Conservation (phyloP, 2,888 invertebrate species). For the Phasia obesa region DNA sequence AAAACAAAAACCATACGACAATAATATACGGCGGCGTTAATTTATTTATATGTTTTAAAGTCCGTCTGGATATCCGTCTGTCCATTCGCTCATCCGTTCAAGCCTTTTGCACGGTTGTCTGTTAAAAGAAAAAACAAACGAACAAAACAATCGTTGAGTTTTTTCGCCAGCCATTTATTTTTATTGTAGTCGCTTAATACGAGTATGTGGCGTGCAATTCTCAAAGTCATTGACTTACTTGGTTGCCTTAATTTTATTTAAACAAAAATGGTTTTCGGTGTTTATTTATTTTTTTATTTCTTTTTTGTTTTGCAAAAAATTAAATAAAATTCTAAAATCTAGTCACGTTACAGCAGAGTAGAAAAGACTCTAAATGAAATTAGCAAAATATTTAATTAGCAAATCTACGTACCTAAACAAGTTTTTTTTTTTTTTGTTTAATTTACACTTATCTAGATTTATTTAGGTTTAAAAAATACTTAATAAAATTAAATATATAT, state of each 20-base stretch:
- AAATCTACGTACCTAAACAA: slow-evolving; percentile 37
- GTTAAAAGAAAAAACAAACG: slow-evolving; percentile 32
- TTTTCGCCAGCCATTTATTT: slow-evolving; percentile 47
- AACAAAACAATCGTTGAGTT: slow-evolving; percentile 35
- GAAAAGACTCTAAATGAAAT: slow-evolving; percentile 61
- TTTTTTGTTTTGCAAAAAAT: slow-evolving; percentile 36
- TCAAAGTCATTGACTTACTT: slow-evolving; percentile 70
- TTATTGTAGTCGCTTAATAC: slow-evolving; percentile 15
- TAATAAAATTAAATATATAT: too few species aligned
- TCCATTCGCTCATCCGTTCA: slow-evolving; percentile 51
- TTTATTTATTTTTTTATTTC: slow-evolving; percentile 43
- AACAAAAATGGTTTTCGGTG: slow-evolving; percentile 62
- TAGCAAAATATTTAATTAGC: slow-evolving; percentile 53
- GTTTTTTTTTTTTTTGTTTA: slow-evolving; percentile 42
- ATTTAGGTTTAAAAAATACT: too few species aligned
- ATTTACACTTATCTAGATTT: slow-evolving; percentile 65
- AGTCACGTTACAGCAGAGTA: slow-evolving; percentile 66
- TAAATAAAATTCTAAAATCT: slow-evolving; percentile 69
- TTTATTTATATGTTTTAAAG: slow-evolving; percentile 63
- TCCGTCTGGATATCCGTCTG: slow-evolving; percentile 42
- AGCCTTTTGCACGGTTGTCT: slow-evolving; percentile 47
- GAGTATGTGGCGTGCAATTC: slow-evolving; percentile 67
- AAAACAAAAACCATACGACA: slow-evolving; percentile 53
- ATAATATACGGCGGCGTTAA: slow-evolving; percentile 60
- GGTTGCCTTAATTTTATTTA: slow-evolving; percentile 68